These are phyloP conservation scores for Casuarius casuarius DNA, from an alignment of 2,113 vertebrate genomes.

Conservation along the genomic window DNA sequence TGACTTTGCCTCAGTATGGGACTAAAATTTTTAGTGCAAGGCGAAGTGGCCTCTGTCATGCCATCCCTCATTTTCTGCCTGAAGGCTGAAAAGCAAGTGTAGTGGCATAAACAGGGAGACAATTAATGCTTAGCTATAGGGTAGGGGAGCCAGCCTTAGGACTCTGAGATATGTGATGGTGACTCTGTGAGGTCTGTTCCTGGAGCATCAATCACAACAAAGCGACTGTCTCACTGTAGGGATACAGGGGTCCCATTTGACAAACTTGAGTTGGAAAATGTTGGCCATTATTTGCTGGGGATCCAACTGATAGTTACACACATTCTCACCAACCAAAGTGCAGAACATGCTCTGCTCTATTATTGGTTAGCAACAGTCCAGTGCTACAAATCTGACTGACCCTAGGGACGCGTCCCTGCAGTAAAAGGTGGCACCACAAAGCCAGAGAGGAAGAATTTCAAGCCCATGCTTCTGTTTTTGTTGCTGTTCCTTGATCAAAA, in stretches of 20 bases:
- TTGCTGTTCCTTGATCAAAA: background rate
- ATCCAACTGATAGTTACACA: background rate
- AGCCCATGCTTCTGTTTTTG: background rate
- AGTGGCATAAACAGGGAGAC: background rate
- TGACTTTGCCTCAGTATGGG: background rate
- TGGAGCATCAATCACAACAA: background rate
- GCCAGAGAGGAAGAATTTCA: background rate
- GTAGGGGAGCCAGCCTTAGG: background rate
- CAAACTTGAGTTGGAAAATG: background rate
- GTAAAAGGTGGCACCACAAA: background rate
- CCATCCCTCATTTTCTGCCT: background rate
- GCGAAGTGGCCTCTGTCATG: background rate
- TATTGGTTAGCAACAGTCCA: background rate
- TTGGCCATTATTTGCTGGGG: background rate
- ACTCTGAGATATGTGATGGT: rapidly evolving
- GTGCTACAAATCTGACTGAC: background rate
- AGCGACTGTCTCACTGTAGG: background rate
- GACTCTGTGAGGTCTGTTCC: background rate
- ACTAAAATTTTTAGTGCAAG: background rate
- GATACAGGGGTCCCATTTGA: background rate
- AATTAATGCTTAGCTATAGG: background rate
- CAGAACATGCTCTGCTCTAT: background rate
- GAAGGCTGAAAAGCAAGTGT: background rate
- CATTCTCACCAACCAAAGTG: background rate
- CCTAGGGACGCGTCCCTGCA: background rate